Percentiles rank a stretch among this genome's conserved stretches.
These are phyloP conservation scores for Pyrrhia umbra DNA, from an alignment of 2,888 invertebrate species.

Conservation along the genomic window DNA sequence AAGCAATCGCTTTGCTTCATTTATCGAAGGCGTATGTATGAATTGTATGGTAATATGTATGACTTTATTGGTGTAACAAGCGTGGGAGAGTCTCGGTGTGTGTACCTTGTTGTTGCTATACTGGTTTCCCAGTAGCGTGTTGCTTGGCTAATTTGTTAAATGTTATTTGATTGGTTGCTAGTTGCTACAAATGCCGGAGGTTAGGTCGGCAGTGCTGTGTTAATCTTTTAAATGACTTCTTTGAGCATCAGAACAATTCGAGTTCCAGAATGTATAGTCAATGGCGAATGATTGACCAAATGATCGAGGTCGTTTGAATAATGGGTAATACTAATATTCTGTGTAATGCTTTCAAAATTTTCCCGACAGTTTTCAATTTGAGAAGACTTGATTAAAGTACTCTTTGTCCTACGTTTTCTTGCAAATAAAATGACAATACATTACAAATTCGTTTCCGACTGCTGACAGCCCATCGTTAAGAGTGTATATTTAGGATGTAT, in stretches of 20 bases:
- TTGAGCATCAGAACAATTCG: neutral
- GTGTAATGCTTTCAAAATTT: too few species aligned
- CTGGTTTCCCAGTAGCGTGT: conserved; percentile 50
- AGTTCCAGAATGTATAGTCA: neutral
- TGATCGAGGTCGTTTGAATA: too few species aligned
- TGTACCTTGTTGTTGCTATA: conserved; percentile 62
- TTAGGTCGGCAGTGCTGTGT: neutral
- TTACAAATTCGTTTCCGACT: too few species aligned
- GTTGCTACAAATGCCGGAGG: neutral
- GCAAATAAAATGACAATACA: too few species aligned
- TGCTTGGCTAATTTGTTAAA: conserved; percentile 41
- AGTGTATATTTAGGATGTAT: too few species aligned
- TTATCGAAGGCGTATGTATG: conserved; percentile 75
- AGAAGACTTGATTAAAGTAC: too few species aligned
- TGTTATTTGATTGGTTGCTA: conserved; percentile 22
- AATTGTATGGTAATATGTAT: conserved; percentile 85
- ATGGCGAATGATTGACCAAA: neutral
- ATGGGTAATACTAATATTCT: too few species aligned
- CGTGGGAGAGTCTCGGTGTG: conserved; percentile 75
- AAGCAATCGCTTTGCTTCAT: conserved; percentile 80
- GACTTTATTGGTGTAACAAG: conserved; percentile 77
- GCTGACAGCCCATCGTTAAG: too few species aligned
- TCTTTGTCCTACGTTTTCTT: too few species aligned
- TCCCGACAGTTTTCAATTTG: too few species aligned
- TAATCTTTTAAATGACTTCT: neutral